Conservation (phyloP, 2,113 vertebrate genomes). For the Hippocampus comes region DNA sequence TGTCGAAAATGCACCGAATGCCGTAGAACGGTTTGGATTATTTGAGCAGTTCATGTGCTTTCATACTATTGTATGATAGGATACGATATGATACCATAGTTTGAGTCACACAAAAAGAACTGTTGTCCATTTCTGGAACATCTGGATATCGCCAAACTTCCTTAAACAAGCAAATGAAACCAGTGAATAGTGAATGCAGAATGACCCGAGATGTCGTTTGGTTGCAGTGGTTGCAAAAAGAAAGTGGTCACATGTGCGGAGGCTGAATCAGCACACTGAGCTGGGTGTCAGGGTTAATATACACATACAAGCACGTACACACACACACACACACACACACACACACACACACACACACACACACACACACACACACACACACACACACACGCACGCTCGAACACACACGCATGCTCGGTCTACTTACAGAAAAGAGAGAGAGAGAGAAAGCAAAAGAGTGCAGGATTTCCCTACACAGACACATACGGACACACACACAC, state of each 20-base stretch:
- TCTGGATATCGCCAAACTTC: background rate
- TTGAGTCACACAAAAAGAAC: no score
- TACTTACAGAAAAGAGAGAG: background rate
- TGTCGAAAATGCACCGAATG: no score
- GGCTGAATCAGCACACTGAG: slow-evolving; percentile 40
- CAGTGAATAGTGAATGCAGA: slow-evolving; percentile 10
- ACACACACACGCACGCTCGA: no score
- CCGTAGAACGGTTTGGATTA: no score
- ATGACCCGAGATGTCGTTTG: slow-evolving; percentile 40
- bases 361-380: no score
- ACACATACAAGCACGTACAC: slow-evolving; percentile 3
- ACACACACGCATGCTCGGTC: background rate
- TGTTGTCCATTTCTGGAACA: no score
- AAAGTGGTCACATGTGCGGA: slow-evolving; percentile 16
- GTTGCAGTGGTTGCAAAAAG: slow-evolving; percentile 15
- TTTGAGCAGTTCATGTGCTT: no score
- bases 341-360: no score
- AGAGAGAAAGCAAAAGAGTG: slow-evolving; percentile 1
- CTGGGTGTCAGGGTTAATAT: slow-evolving; percentile 28
- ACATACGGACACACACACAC: background rate
- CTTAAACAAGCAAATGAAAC: background rate
- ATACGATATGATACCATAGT: no score
- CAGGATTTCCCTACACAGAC: background rate
- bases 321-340: background rate
- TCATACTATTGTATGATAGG: no score